phyloP scores from a whole-genome alignment of 2,888 invertebrate species.

The Microctonus brassicae region DNA sequence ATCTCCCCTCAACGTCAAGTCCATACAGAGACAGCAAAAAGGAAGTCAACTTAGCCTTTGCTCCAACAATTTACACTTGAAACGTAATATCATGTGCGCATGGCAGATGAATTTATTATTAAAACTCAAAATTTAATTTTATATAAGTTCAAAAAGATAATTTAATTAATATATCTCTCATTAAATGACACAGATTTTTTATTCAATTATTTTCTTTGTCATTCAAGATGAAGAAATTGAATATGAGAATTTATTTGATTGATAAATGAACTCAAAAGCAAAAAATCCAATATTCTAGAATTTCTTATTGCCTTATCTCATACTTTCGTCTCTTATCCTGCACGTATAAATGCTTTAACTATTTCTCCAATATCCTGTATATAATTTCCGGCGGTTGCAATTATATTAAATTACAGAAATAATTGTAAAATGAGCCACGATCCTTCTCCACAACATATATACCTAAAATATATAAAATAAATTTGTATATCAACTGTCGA shows the following conservation, averaged over 20 bases:
- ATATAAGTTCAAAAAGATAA: background rate
- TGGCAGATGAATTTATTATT: background rate
- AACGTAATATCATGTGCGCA: background rate
- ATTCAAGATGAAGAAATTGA: background rate
- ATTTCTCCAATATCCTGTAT: conserved; percentile 59
- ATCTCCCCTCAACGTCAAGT: conserved; percentile 15
- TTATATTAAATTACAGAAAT: conserved; percentile 37
- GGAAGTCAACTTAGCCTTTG: conserved; percentile 9
- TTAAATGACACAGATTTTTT: no score
- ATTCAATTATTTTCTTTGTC: background rate
- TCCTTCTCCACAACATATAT: no score
- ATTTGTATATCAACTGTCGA: background rate
- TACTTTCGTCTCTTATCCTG: conserved; percentile 9
- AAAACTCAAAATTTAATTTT: background rate
- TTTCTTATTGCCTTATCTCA: background rate
- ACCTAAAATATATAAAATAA: no score
- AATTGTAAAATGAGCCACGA: conserved; percentile 26
- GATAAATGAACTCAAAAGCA: no score
- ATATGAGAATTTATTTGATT: background rate
- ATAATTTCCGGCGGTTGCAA: conserved; percentile 54
- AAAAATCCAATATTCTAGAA: background rate
- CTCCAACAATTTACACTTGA: background rate
- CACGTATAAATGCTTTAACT: conserved; percentile 59
- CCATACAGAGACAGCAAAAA: background rate
- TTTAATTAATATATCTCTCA: no score